Conservation (phyloP, 2,797 vertebrate species). For the Tarsius wallacei region DNA sequence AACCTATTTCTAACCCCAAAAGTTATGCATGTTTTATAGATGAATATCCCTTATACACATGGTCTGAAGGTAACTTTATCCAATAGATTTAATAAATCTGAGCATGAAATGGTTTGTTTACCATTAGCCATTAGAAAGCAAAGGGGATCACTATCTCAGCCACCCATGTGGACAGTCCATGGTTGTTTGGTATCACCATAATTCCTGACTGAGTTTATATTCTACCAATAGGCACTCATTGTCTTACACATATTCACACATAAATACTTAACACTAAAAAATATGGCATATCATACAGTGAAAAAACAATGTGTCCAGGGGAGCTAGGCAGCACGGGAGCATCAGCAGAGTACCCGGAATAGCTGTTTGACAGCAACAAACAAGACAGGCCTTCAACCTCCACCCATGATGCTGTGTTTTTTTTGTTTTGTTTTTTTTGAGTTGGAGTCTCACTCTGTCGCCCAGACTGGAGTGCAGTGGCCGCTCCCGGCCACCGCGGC, state of each 20-base stretch:
- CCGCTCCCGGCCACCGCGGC: too few relatives aligned
- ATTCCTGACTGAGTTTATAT: neutral
- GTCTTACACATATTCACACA: neutral
- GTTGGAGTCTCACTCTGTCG: too few relatives aligned
- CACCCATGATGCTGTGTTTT: neutral
- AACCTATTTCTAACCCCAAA: neutral
- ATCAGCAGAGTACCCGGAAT: neutral
- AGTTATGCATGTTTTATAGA: neutral
- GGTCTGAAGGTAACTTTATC: neutral
- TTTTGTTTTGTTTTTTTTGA: too few relatives aligned
- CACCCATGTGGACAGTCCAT: neutral
- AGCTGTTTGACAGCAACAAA: neutral
- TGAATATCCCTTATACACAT: neutral
- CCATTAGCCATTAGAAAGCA: neutral
- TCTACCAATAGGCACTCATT: neutral
- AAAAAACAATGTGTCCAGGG: neutral
- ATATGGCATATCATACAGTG: neutral
- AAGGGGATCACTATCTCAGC: neutral
- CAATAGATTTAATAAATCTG: neutral
- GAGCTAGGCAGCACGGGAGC: neutral
- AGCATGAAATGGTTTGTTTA: neutral
- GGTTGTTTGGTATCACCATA: neutral
- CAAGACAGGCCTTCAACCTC: neutral
- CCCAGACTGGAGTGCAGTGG: too few relatives aligned
- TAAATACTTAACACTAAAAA: neutral